Base-by-base conservation (phyloP, 1,140 invertebrate genomes). In the Temnothorax longispinosus region DNA sequence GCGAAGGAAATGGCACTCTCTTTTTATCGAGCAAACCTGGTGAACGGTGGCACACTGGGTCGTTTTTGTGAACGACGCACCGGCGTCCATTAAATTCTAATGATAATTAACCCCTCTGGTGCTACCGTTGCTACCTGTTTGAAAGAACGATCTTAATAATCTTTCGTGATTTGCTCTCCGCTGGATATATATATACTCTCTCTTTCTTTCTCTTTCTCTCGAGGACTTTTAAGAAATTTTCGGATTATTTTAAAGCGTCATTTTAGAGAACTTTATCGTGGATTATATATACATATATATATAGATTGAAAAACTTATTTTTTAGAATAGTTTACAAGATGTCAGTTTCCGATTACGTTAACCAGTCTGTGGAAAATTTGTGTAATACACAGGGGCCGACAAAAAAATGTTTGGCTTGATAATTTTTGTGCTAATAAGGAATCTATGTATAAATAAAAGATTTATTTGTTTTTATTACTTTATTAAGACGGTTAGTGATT, bases 1-100 rank as follows among this genome's bases (percentile, higher is more conserved):
- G 67, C 32, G 67, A 65, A 71, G 64, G 50, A 44, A 81, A 74
- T 11, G 67, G 27, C 13, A 35, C 64, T 82, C 47, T 69, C 58
- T 38, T 72, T 67, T 80, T 58, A 10, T 27, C 74, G 47, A 52
- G 50, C 21, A 58, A 71, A 67, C n/a, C 35, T 18, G 76, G 7
- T 35, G 77, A 67, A 67, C 65, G 58, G 56, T 21, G 3, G 50
- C 50, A 38, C 15, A 15, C 3, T 18, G 56, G 56, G 8, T 32
- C 41, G 21, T 32, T 47, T 32, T 78, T 50, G 32, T 11, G 18
- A 58, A 27, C 52, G 18, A 54, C n/a, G 27, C 11, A 47, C 44
- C 27, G 11, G 15, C n/a, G 44, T 1, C 11, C 18, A 35, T 47
- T 50, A 32, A 78, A 78, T 38, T 18, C 15, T 13, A 10, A 21